Conservation (phyloP, 2,888 invertebrate species). For the Clivina fossor region DNA sequence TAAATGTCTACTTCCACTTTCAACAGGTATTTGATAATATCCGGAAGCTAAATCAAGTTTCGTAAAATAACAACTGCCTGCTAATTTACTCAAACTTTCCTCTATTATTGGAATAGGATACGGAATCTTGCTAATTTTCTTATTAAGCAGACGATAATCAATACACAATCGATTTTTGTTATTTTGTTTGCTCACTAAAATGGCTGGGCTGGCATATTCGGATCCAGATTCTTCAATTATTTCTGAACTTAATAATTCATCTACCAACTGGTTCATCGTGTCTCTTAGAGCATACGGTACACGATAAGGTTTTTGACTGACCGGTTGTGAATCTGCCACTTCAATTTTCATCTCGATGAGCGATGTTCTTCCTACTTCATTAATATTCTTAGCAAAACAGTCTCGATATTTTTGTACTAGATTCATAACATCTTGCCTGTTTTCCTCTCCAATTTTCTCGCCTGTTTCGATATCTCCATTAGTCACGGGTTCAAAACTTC, state of each 20-base stretch:
- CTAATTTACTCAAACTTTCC: constrained; percentile 39
- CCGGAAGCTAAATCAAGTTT: no score
- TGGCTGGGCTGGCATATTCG: constrained; percentile 32
- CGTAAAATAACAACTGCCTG: constrained; percentile 39
- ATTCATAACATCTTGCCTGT: neutral
- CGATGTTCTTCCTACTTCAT: neutral
- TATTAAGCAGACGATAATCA: constrained; percentile 42
- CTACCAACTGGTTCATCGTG: constrained; percentile 11
- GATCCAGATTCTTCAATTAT: constrained; percentile 37
- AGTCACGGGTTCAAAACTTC: neutral
- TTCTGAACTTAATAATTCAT: constrained; percentile 31
- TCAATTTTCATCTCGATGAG: constrained; percentile 35
- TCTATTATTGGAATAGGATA: constrained; percentile 41
- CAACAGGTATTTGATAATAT: constrained; percentile 43
- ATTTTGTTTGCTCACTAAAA: constrained; percentile 35
- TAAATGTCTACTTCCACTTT: constrained; percentile 36
- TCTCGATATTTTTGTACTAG: neutral
- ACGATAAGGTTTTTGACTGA: constrained; percentile 36
- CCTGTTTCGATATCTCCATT: neutral
- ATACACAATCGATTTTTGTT: constrained; percentile 35
- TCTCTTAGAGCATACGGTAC: constrained; percentile 14
- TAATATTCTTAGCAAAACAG: neutral
- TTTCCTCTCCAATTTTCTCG: neutral
- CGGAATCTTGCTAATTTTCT: constrained; percentile 39
- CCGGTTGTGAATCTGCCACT: constrained; percentile 7